Conservation (phyloP, 1,140 invertebrate species). For the Sycophila sp. region DNA sequence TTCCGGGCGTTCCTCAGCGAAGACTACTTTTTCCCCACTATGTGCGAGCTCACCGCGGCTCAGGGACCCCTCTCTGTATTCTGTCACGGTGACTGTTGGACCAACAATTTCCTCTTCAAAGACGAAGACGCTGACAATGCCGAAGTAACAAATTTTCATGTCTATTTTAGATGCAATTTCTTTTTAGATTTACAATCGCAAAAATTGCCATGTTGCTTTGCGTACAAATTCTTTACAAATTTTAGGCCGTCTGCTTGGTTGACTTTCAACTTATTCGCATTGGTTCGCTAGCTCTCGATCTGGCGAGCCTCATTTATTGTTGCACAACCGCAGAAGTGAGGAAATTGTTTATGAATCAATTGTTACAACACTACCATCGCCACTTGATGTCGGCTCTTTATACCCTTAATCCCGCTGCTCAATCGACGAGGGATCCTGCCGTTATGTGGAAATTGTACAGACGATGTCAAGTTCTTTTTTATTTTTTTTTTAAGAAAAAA, state of each 20-base stretch:
- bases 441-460: constrained; percentile 67
- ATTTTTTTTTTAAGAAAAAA: constrained; percentile 17
- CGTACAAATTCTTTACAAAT: too few relatives aligned
- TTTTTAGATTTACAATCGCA: neutral
- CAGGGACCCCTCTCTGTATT: constrained; percentile 74
- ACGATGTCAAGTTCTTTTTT: neutral
- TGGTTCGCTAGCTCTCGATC: constrained; percentile 75
- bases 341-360: constrained; percentile 66
- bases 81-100: constrained; percentile 81
- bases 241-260: constrained; percentile 73
- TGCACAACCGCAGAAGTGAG: constrained; percentile 73
- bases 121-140: constrained; percentile 66
- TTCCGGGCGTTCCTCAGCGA: constrained; percentile 71
- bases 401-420: constrained; percentile 60
- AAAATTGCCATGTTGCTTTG: too few relatives aligned
- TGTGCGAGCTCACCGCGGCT: constrained; percentile 72
- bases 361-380: constrained; percentile 70
- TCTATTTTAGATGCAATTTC: too few relatives aligned
- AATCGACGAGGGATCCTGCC: constrained; percentile 63
- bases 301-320: constrained; percentile 74
- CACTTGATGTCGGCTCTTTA: constrained; percentile 68
- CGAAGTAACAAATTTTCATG: too few relatives aligned
- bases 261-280: constrained; percentile 78
- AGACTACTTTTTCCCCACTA: constrained; percentile 74
- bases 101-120: constrained; percentile 77